Conservation (phyloP, 1,140 invertebrate genomes). For the Megalopta genalis region DNA sequence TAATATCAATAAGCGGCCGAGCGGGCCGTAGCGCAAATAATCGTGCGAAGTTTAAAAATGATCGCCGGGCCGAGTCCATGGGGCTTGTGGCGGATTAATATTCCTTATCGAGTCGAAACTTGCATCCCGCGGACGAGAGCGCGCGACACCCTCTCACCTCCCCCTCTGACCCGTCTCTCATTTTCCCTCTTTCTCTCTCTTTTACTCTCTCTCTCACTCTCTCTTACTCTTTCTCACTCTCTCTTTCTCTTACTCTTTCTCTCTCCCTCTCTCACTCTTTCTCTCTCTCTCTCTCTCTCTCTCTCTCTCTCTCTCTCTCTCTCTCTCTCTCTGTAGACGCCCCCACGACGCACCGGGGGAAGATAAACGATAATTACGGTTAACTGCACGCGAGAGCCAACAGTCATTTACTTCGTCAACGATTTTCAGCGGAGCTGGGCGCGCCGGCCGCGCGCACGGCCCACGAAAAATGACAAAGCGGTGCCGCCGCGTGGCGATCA, state of each 20-base stretch:
- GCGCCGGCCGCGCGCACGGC: too few relatives aligned
- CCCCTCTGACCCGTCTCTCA: too few relatives aligned
- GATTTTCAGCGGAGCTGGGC: neutral
- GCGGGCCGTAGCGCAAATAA: conserved; percentile 30
- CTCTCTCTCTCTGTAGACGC: too few relatives aligned
- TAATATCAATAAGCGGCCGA: conserved; percentile 37
- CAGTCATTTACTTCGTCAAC: conserved; percentile 34
- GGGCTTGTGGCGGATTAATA: conserved; percentile 21
- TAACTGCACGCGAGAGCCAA: conserved; percentile 29
- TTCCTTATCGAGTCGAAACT: conserved; percentile 36
- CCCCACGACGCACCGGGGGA: neutral
- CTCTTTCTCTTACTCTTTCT: too few relatives aligned
- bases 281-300: too few relatives aligned
- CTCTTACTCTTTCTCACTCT: too few relatives aligned
- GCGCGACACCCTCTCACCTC: neutral
- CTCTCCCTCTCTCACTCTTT: too few relatives aligned
- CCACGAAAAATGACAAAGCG: neutral
- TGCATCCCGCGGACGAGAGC: conserved; percentile 7
- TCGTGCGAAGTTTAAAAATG: conserved; percentile 36
- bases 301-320: too few relatives aligned
- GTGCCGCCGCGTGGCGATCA: neutral
- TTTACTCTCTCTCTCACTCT: too few relatives aligned
- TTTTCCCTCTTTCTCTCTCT: too few relatives aligned
- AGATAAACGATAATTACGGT: conserved; percentile 44
- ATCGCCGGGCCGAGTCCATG: neutral